Percentiles rank a stretch among this genome's conserved stretches.
Evolutionary conservation across 2,888 invertebrate genomes (phyloP).

Genomic region (Tenodera sinensis): DNA sequence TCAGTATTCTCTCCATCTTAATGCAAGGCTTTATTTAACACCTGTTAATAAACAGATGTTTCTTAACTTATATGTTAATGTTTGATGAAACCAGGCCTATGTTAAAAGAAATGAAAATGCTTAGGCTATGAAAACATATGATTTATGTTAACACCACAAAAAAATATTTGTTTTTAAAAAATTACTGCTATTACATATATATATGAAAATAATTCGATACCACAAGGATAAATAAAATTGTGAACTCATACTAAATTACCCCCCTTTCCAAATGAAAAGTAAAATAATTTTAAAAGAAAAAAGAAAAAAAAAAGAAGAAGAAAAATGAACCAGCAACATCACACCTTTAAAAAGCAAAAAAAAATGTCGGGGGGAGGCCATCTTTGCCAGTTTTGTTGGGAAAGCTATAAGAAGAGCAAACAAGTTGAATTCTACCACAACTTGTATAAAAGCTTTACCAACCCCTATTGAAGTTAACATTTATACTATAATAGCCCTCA

Average conservation of each 20-base stretch:
- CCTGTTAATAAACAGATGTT: no score
- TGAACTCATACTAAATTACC: background rate
- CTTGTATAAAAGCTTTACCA: constrained; percentile 6
- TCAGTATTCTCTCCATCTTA: no score
- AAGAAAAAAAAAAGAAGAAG: no score
- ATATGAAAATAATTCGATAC: background rate
- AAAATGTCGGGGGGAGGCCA: background rate
- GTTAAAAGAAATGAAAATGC: background rate
- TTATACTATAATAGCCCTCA: background rate
- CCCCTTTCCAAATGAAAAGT: background rate
- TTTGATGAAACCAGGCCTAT: background rate
- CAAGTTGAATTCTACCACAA: background rate
- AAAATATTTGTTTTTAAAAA: background rate
- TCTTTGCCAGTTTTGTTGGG: background rate
- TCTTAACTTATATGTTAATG: no score
- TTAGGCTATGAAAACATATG: background rate
- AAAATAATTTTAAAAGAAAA: background rate
- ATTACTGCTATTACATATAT: background rate
- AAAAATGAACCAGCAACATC: background rate
- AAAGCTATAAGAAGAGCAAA: background rate
- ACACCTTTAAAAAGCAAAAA: background rate
- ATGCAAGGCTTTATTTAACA: no score
- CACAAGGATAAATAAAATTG: background rate
- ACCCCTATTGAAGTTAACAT: background rate
- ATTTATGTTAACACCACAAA: background rate